Evolutionary conservation across 2,888 invertebrate species (phyloP).

Genomic region (Conops quadrifasciatus): DNA sequence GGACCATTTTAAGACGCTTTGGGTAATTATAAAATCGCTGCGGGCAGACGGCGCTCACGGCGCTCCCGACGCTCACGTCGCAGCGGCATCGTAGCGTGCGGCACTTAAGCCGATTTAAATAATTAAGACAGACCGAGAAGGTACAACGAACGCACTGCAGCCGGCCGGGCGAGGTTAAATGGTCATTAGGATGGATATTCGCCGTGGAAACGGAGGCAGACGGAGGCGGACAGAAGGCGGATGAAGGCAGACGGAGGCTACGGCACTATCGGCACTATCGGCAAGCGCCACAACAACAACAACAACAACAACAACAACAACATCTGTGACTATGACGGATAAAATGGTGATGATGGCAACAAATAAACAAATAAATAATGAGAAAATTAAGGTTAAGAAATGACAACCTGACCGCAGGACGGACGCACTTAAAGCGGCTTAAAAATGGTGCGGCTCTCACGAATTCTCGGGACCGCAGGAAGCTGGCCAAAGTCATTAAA

Average conservation of each 20-base stretch:
- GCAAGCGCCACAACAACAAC: too few relatives aligned
- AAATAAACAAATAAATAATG: constrained; percentile 31
- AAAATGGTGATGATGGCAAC: background rate
- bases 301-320: background rate
- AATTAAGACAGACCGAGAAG: constrained; percentile 30
- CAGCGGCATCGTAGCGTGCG: background rate
- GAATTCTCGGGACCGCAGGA: too few relatives aligned
- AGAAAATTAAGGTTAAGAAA: constrained; percentile 24
- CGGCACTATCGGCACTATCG: background rate
- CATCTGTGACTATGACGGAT: background rate
- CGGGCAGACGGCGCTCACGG: background rate
- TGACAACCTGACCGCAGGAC: background rate
- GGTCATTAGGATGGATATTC: too few relatives aligned
- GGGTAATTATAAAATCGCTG: constrained; percentile 53
- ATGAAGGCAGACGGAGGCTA: background rate
- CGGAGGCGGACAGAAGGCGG: background rate
- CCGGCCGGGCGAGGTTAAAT: too few relatives aligned
- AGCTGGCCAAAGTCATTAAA: too few relatives aligned
- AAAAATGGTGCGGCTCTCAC: background rate
- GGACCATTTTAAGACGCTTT: constrained; percentile 58
- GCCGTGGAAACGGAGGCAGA: too few relatives aligned
- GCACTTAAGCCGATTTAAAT: constrained; percentile 35
- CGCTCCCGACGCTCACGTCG: background rate
- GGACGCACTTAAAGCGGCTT: background rate
- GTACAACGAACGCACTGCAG: background rate